Base-by-base conservation (phyloP, 1,140 invertebrate species). In the Ectropis grisescens region DNA sequence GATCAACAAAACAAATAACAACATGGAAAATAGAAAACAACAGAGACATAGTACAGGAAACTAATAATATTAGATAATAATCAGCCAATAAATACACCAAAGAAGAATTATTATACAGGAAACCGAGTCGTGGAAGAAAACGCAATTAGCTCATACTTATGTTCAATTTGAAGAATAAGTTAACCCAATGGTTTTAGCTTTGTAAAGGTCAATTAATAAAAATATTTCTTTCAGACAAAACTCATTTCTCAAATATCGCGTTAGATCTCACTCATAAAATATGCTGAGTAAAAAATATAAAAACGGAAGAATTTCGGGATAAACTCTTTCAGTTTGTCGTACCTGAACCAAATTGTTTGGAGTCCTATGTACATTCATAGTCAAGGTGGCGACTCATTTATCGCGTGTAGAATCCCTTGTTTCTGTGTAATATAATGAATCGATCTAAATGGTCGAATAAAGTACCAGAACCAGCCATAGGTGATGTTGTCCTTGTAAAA, bases 1-100 rank as follows among this genome's bases (percentile, higher is more conserved):
- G 53, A 28, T 23, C 7, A 31, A 4, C 25, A 25, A 2, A 85
- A 80, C 83, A 10, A 22, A 23, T 67, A 84, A 40, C 53, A 83
- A 0, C 23, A n/a, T 26, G 24, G 24, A n/a, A n/a, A n/a, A n/a
- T n/a, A n/a, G n/a, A n/a, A n/a, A n/a, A n/a, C n/a, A n/a, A n/a
- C n/a, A n/a, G n/a, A n/a, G n/a, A n/a, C n/a, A n/a, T n/a, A n/a
- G n/a, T n/a, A n/a, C n/a, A n/a, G n/a, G n/a, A n/a, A n/a, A n/a
- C n/a, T n/a, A n/a, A n/a, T n/a, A n/a, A n/a, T n/a, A n/a, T n/a
- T n/a, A n/a, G n/a, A n/a, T n/a, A n/a, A n/a, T n/a, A n/a, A n/a
- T n/a, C n/a, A n/a, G n/a, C n/a, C n/a, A n/a, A n/a, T n/a, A n/a
- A n/a, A n/a, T n/a, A n/a, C n/a, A n/a, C n/a, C n/a, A n/a, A n/a